Base-by-base conservation (phyloP, 2,113 vertebrate species). In the Mastomys natalensis region DNA sequence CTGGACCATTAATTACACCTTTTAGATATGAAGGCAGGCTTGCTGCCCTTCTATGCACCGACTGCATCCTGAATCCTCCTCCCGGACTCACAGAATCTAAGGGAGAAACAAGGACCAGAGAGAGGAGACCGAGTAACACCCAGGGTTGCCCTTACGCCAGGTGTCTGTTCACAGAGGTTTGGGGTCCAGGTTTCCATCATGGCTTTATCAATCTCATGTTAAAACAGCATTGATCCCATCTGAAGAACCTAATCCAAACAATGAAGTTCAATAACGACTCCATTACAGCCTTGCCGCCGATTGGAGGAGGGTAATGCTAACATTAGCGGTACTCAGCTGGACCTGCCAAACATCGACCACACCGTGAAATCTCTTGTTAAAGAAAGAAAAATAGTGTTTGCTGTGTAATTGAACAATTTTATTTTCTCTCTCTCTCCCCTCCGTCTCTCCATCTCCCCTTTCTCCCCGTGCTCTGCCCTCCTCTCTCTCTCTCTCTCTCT, bases 351-450 rank as follows among this genome's bases (percentile, higher is more conserved):
- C 99, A 99, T 98, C 98, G 99, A 99, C 99, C 99, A 98, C 98
- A 99, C 99, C 99, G 99, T 99, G 99, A 99, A 99, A 99, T 99
- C 99, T 99, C 99, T 99, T 99, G 99, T 99, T 99, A 99, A 99
- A 99, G 99, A 99, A 99, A 99, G 99, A 99, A 99, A 99, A 99
- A 99, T 99, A 99, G 99, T 99, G 99, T 99, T 99, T 98, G 98
- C 99, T 99, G 99, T 99, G 99, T 99, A 99, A 99, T 99, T 99
- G 99, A 99, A 99, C 99, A 99, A 99, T 99, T 99, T 99, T 99
- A 99, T 99, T 99, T 99, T 99, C 98, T 98, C 98, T 84, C 93
- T 95, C 90, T 95, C 96, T 96, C 97, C 92, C 82, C 94, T 87
- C 94, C 60, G 93, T 91, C 96, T 53, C 95, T 73, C 62, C 0